Evolutionary conservation across 2,888 invertebrate species (phyloP), one percentile per base, ranked within the genome.

Genomic region (Oligia fasciuncula): DNA sequence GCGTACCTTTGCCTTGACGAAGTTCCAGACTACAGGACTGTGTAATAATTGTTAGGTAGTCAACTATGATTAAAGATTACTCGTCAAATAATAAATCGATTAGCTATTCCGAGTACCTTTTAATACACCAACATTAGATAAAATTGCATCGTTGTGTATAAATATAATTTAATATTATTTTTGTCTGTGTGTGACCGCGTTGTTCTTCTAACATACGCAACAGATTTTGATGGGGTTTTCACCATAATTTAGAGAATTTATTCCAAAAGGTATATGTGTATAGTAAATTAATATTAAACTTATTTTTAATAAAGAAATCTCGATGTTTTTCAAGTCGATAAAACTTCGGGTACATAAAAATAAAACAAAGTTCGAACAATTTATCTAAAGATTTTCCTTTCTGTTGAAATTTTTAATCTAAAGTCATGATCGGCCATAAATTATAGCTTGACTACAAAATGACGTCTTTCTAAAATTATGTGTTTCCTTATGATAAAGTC

Each of bases 381-480:
- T 70, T 54, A 57, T 54, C 66, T 19, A 40, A 54, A 46, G 6
- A 77, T 77, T 77, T 77, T 81, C 77, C 60, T 77, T 66, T 54
- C 57, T 14, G 29, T 62, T 62, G 66, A n/a, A 35, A 23, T 77
- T 73, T 75, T 60, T 43, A 72, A 83, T 83, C 60, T 49, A 8
- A 54, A 72, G 49, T 63, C 72, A 65, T 46, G 71, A 73, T 81
- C 63, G 13, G 35, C 5, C 19, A 81, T 81, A 69, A 84, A 72
- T 63, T 63, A 72, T 14, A n/a, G 14, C 14, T 57, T 35, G 2
- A 14, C 49, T 65, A n/a, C 54, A 79, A 70, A 69, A 83, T 83
- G 80, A 84, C 80, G 84, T 79, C 70, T 74, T 62, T 73, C 62
- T 54, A 62, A 75, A 60, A n/a, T 49, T 71, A 81, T 71, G 69